A percentile compares a stretch with the other conserved stretches of the same genome.
Evolutionary conservation across 2,888 invertebrate genomes (phyloP).

Genomic region (Diarsia mendica): DNA sequence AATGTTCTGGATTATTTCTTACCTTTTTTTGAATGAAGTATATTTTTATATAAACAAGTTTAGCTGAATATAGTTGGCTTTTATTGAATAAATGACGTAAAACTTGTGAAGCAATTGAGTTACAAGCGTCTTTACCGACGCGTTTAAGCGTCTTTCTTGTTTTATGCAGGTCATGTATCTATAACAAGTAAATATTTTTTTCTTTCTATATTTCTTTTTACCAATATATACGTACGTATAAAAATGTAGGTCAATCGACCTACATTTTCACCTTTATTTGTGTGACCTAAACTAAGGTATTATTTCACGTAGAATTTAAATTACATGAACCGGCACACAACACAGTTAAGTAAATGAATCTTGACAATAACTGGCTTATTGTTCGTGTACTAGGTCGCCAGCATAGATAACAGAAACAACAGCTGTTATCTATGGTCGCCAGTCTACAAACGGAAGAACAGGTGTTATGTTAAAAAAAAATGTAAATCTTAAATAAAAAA

Average conservation of each 20-base stretch:
- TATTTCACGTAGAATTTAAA: neutral
- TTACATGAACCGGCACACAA: neutral
- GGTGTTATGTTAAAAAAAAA: neutral
- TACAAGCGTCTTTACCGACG: neutral
- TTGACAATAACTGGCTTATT: neutral
- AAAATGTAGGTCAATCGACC: too few species aligned
- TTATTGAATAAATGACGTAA: neutral
- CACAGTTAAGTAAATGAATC: neutral
- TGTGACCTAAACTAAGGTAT: neutral
- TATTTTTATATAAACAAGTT: neutral
- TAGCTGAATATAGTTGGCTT: neutral
- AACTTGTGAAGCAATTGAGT: neutral
- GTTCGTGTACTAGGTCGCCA: neutral
- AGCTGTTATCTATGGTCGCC: too few species aligned
- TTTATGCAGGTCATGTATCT: too few species aligned
- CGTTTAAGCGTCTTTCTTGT: too few species aligned
- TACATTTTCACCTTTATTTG: too few species aligned
- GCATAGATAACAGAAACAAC: too few species aligned
- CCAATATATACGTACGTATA: too few species aligned
- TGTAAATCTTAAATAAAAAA: neutral
- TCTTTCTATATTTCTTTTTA: too few species aligned
- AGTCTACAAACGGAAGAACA: neutral
- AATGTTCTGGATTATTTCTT: neutral
- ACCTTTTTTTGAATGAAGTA: neutral
- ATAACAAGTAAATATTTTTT: too few species aligned